These are phyloP conservation scores for Porites divaricata DNA, from an alignment of 92 coral and sea anemone genomes.

Conservation along the genomic window DNA sequence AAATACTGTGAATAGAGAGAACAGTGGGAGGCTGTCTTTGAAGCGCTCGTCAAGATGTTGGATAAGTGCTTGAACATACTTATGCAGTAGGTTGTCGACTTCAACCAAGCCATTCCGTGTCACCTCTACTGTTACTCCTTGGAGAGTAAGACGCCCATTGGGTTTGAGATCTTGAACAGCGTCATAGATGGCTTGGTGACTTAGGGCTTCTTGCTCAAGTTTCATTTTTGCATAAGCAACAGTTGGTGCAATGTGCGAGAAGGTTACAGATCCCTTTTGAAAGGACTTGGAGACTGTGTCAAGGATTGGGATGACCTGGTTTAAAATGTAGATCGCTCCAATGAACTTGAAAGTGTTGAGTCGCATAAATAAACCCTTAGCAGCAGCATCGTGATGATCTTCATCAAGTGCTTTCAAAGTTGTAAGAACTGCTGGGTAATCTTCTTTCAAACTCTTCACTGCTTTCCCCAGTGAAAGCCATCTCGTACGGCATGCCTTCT, in stretches of 20 bases:
- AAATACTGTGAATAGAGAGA: slow-evolving; percentile 33
- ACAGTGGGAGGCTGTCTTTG: slow-evolving; percentile 41
- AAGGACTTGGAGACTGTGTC: slow-evolving; percentile 33
- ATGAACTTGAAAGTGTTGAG: slow-evolving; percentile 48
- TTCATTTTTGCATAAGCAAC: slow-evolving; percentile 42
- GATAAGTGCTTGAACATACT: slow-evolving; percentile 37
- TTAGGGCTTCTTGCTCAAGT: slow-evolving; percentile 43
- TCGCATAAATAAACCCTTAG: slow-evolving; percentile 43
- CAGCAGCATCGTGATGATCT: slow-evolving; percentile 46
- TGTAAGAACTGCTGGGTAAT: slow-evolving; percentile 28
- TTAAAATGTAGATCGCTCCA: slow-evolving; percentile 35
- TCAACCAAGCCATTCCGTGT: slow-evolving; percentile 24
- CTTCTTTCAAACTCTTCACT: slow-evolving; percentile 25
- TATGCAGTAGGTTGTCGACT: slow-evolving; percentile 45
- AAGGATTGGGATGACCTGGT: slow-evolving; percentile 37
- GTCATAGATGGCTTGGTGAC: slow-evolving; percentile 38
- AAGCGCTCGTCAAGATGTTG: slow-evolving; percentile 45
- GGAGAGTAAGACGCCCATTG: slow-evolving; percentile 42
- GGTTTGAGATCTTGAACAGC: slow-evolving; percentile 48
- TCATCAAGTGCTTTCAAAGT: slow-evolving; percentile 22
- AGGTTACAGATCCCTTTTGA: slow-evolving; percentile 49
- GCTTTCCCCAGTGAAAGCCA: slow-evolving; percentile 46
- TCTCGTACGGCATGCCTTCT: slow-evolving; percentile 44
- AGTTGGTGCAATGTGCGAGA: slow-evolving; percentile 48
- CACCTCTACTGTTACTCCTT: slow-evolving; percentile 26